phyloP scores from a whole-genome alignment of 2,888 invertebrate genomes.

The Cepaea hortensis region DNA sequence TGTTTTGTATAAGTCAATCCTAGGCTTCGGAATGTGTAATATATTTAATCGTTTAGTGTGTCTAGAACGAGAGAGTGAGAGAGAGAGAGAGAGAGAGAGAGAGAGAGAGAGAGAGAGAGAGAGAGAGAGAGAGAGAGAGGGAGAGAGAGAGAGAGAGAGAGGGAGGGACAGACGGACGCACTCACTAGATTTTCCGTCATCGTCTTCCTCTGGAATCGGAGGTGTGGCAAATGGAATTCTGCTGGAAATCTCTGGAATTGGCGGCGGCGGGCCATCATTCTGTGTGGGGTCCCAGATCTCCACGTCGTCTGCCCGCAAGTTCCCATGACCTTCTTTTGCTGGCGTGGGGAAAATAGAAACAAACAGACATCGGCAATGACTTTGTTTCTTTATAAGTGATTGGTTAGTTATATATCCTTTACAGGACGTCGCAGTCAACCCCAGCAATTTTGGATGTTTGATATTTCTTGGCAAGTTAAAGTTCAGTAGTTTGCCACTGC shows the following conservation, averaged over 20 bases:
- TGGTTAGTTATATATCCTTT: too few relatives aligned
- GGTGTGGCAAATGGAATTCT: slow-evolving; percentile 67
- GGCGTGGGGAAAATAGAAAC: not conserved
- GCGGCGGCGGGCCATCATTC: slow-evolving; percentile 60
- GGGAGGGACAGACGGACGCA: not conserved
- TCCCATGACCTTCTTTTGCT: slow-evolving; percentile 65
- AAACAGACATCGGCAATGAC: too few relatives aligned
- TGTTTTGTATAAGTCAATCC: too few relatives aligned
- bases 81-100: not conserved
- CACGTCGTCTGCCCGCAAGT: slow-evolving; percentile 59
- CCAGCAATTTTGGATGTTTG: too few relatives aligned
- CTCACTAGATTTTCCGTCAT: slow-evolving; percentile 48
- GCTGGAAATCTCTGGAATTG: slow-evolving; percentile 66
- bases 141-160: too few relatives aligned
- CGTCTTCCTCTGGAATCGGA: slow-evolving; percentile 64
- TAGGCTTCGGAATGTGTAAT: too few relatives aligned
- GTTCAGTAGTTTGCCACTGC: too few relatives aligned
- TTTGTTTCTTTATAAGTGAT: too few relatives aligned
- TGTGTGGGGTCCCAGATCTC: slow-evolving; percentile 65
- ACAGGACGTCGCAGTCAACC: too few relatives aligned
- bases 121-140: not conserved
- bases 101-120: slow-evolving; percentile 3
- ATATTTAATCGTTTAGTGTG: too few relatives aligned
- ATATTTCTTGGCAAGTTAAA: too few relatives aligned
- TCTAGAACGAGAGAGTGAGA: too few relatives aligned